Conservation (phyloP, 2,888 invertebrate species). For the Mesochorus sp. region DNA sequence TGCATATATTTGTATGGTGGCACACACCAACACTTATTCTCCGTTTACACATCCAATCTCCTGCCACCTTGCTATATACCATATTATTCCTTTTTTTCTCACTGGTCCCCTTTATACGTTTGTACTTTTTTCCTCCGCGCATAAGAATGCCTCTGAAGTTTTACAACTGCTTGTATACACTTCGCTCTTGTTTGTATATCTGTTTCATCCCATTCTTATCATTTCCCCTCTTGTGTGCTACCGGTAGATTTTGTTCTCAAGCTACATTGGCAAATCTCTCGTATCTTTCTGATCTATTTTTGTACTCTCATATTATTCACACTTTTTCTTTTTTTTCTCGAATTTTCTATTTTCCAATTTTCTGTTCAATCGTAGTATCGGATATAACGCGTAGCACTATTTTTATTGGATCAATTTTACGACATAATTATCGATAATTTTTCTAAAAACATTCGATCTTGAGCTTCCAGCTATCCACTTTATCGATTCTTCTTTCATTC, state of each 20-base stretch:
- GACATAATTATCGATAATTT: neutral
- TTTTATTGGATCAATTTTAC: neutral
- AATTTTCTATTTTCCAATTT: neutral
- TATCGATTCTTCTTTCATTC: too few species aligned
- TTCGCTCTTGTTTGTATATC: constrained; percentile 23
- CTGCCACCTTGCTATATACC: constrained; percentile 6
- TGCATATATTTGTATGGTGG: too few species aligned
- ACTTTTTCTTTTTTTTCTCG: too few species aligned
- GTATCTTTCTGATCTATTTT: constrained; percentile 1
- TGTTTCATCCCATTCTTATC: constrained; percentile 1
- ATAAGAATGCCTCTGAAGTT: neutral
- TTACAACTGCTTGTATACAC: constrained; percentile 1
- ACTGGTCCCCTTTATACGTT: neutral
- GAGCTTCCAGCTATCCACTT: too few species aligned
- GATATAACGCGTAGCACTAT: neutral
- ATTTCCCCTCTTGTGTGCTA: neutral
- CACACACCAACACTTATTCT: constrained; percentile 36
- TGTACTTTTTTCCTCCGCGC: neutral
- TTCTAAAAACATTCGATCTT: too few species aligned
- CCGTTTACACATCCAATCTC: constrained; percentile 42
- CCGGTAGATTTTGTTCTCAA: constrained; percentile 15
- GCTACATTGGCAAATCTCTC: constrained; percentile 18
- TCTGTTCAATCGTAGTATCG: neutral
- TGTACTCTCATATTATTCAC: neutral
- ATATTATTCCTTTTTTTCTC: neutral